A percentile compares a stretch with the other conserved stretches of the same genome.
Conservation (phyloP, 23 tunicate genomes). For the Oikopleura dioica region DNA sequence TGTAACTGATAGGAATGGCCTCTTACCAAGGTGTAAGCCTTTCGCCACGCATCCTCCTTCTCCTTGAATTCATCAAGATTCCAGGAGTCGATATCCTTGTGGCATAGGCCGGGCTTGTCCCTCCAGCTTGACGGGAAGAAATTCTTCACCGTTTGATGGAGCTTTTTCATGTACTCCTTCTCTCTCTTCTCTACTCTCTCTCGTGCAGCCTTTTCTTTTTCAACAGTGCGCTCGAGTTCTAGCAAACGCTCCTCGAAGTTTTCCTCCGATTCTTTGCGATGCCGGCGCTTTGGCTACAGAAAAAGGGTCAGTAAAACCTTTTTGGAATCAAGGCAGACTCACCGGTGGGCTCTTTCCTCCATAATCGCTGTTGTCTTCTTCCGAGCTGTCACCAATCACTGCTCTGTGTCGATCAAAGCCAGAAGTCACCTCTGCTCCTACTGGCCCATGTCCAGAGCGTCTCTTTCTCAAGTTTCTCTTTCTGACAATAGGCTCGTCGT, state of each 20-base stretch:
- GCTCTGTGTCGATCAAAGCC: neutral
- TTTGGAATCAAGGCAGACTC: no score
- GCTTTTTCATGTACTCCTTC: neutral
- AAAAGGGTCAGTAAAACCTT: no score
- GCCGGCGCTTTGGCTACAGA: no score
- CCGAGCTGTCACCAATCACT: neutral
- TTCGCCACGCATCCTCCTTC: no score
- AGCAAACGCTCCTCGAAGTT: neutral
- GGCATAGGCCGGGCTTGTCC: neutral
- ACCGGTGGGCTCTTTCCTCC: no score
- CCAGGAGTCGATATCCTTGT: neutral
- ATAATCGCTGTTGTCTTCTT: no score
- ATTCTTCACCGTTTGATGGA: neutral
- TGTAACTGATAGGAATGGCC: no score
- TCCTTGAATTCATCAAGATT: no score
- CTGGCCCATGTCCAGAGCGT: neutral
- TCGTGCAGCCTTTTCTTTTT: neutral
- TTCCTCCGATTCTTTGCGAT: no score
- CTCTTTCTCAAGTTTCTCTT: neutral
- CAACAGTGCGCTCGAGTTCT: neutral
- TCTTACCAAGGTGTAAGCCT: no score
- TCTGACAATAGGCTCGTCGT: neutral
- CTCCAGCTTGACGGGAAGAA: neutral
- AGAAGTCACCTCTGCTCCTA: neutral
- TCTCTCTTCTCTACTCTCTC: neutral